A percentile compares a stretch with the other conserved stretches of the same genome.
Conservation (phyloP, 2,888 invertebrate genomes). For the Sphinx pinastri region DNA sequence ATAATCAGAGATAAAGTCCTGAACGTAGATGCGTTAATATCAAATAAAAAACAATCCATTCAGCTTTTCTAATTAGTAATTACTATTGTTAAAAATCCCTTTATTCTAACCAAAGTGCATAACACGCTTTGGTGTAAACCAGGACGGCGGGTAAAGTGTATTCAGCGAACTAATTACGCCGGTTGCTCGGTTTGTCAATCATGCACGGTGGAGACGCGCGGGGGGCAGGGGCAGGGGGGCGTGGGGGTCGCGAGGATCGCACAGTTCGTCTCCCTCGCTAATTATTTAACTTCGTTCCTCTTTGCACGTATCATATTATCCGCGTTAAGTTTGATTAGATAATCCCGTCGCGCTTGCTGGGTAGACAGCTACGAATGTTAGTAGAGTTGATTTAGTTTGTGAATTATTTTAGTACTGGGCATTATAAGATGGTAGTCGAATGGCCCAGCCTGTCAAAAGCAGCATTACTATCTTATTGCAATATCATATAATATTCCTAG, state of each 20-base stretch:
- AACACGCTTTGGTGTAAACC: constrained; percentile 46
- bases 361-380: constrained; percentile 1
- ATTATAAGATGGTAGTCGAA: no score
- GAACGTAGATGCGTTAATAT: no score
- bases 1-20: no score
- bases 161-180: constrained; percentile 72
- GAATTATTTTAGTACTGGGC: not conserved
- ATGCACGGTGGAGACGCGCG: constrained; percentile 44
- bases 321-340: constrained; percentile 24
- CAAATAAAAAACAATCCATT: no score
- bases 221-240: not conserved
- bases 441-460: no score
- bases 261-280: constrained; percentile 37
- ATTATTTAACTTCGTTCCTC: constrained; percentile 58
- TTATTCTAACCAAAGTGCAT: not conserved
- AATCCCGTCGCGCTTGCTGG: constrained; percentile 10
- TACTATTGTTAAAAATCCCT: not conserved
- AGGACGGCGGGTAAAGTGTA: constrained; percentile 55
- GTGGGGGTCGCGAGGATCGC: not conserved
- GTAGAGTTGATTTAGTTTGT: not conserved
- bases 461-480: no score
- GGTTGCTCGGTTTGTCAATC: constrained; percentile 73
- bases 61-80: no score
- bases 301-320: constrained; percentile 25
- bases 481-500: no score